Evolutionary conservation across 2,113 vertebrate genomes (phyloP), one percentile per base, ranked within the genome.

Genomic region (Paraplagusia blochii): DNA sequence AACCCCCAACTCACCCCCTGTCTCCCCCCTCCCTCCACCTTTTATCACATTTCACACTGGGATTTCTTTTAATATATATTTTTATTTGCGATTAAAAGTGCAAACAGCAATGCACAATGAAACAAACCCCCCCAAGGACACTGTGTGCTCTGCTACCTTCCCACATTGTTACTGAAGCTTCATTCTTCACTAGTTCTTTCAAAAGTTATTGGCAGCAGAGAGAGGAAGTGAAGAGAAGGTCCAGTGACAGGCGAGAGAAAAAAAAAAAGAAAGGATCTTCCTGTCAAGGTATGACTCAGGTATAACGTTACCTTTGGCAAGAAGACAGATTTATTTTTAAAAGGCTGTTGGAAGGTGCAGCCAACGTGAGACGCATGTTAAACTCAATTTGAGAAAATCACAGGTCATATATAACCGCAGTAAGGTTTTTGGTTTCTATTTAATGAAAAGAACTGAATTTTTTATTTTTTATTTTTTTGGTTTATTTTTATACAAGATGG

Each of bases 251-350:
- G 13, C 39, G 54, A 50, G 11, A 51, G 14, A 53, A 51, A 53
- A 16, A 2, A 45, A 51, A 46, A 60, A 39, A 44, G 38, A 16
- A 49, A 65, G 49, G 51, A 80, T 77, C 85, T 81, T 77, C 91
- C 87, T 87, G 86, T 90, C 90, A 88, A 83, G 79, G 86, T 90
- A 89, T 90, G 90, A 90, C 75, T 34, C 38, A 82, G 74, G 56
- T 72, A 71, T 67, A 62, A 80, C 74, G 81, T 77, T 74, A 69
- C 72, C 42, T 47, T 82, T 78, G 67, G 63, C 58, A 14, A 55
- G 74, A 84, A 81, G 84, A 78, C 79, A 81, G 72, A 74, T 69
- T 70, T 66, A 78, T 84, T 83, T 80, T 83, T 80, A 82, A 80
- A n/a, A 82, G 79, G 4, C 63, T 80, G 73, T 71, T 80, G 54